Percentiles rank a stretch among this genome's conserved stretches.
Conservation (phyloP, 1,140 invertebrate species). For the Caenorhabditis elegans region DNA sequence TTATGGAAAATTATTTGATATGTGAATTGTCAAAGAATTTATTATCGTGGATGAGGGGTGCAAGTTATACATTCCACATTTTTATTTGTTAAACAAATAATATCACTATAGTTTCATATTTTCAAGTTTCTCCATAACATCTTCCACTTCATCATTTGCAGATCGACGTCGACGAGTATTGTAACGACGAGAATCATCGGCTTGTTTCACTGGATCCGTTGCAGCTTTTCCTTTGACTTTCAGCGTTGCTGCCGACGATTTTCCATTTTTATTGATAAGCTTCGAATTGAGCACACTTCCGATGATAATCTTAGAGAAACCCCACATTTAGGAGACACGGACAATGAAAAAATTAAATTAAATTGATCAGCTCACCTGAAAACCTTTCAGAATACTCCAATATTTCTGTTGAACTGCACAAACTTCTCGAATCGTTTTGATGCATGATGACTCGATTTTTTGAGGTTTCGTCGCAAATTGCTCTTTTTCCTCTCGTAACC, state of each 20-base stretch:
- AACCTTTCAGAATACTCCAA: conserved; percentile 4
- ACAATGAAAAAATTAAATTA: not conserved
- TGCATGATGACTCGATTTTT: not conserved
- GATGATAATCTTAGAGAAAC: not conserved
- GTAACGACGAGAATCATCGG: not conserved
- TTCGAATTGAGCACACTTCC: conserved; percentile 2
- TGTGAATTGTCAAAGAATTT: not conserved
- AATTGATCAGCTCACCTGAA: not conserved
- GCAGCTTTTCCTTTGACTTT: not conserved
- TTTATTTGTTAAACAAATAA: too few species aligned
- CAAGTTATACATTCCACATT: not conserved
- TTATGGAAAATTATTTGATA: too few species aligned
- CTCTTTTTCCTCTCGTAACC: not conserved
- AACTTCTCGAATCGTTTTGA: not conserved
- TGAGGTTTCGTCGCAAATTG: not conserved
- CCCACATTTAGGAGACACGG: conserved; percentile 2
- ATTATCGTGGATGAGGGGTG: not conserved
- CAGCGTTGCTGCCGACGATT: not conserved
- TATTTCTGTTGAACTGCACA: not conserved
- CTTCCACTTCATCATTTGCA: not conserved
- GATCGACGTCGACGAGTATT: not conserved
- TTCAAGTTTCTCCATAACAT: not conserved
- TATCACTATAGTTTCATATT: conserved; percentile 27
- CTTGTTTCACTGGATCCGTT: not conserved
- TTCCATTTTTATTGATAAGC: not conserved